phyloP scores from a whole-genome alignment of 2,797 vertebrate genomes.

The Oryzias dopingdopingensis region DNA sequence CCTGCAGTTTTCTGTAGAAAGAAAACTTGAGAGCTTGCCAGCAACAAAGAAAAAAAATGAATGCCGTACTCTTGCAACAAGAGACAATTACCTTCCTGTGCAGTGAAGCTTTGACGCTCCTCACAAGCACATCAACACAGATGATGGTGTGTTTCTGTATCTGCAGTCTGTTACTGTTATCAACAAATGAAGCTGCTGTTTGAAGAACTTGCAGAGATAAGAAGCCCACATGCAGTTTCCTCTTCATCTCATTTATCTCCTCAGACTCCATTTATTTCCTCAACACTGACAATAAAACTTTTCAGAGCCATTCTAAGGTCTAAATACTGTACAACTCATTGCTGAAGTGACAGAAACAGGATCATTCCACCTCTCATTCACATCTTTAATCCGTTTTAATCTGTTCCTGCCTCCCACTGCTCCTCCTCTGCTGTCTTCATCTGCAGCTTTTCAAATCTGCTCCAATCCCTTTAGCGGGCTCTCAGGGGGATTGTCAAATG shows the following conservation, averaged over 20 bases:
- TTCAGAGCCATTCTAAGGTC: neutral
- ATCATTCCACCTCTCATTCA: constrained; percentile 18
- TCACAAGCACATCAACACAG: neutral
- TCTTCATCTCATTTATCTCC: constrained; percentile 15
- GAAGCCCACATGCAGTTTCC: constrained; percentile 8
- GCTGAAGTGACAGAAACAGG: neutral
- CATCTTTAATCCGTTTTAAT: constrained; percentile 19
- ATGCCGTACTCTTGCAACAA: no score
- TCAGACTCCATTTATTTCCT: constrained; percentile 10
- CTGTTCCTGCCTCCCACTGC: constrained; percentile 15
- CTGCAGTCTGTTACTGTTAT: neutral
- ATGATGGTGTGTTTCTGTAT: neutral
- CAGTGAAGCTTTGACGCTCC: no score
- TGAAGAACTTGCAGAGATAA: constrained; percentile 22
- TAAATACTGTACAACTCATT: neutral
- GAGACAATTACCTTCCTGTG: no score
- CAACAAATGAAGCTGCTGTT: constrained; percentile 8
- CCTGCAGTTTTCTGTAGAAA: no score
- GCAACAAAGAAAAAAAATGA: no score
- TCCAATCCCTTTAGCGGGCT: constrained; percentile 14
- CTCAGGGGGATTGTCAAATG: neutral
- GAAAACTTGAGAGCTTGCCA: no score
- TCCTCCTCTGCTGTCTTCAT: constrained; percentile 13
- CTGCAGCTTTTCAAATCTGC: constrained; percentile 21
- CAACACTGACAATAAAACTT: neutral